Evolutionary conservation across 2,113 vertebrate species (phyloP).

Genomic region (Tenrec ecaudatus): DNA sequence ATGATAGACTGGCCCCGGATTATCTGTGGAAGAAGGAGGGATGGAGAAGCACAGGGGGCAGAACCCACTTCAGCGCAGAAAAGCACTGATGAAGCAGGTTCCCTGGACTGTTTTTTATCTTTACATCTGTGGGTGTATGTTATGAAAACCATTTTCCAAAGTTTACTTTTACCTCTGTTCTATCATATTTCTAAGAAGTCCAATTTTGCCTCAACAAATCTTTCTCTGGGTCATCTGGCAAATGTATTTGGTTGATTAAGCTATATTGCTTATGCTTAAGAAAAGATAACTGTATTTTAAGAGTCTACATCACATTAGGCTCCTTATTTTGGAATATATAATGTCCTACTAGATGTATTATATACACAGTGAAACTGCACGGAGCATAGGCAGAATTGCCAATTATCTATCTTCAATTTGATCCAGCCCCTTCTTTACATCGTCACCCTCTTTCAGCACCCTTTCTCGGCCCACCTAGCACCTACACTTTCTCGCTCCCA

Average conservation of each 20-base stretch:
- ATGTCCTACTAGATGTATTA: neutral
- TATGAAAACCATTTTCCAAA: neutral
- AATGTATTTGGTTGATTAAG: neutral
- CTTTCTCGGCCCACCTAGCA: neutral
- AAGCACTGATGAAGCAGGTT: slow-evolving; percentile 53
- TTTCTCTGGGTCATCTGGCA: neutral
- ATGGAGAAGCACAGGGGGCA: neutral
- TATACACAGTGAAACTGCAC: neutral
- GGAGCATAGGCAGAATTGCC: no score
- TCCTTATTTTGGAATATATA: neutral
- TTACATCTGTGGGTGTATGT: neutral
- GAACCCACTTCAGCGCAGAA: slow-evolving; percentile 65
- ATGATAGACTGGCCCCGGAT: slow-evolving; percentile 65
- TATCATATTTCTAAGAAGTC: neutral
- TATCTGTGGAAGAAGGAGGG: slow-evolving; percentile 71
- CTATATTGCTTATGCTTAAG: neutral
- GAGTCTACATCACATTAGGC: neutral
- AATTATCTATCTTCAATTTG: neutral
- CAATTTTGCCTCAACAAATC: slow-evolving; percentile 51
- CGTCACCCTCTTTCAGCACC: neutral
- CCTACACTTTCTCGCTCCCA: neutral
- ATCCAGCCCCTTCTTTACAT: neutral
- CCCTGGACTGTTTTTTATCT: neutral
- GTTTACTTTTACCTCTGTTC: slow-evolving; percentile 62
- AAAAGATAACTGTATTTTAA: slow-evolving; percentile 1